Evolutionary conservation across 2,113 vertebrate species (phyloP).

Genomic region (Zapornia atra): DNA sequence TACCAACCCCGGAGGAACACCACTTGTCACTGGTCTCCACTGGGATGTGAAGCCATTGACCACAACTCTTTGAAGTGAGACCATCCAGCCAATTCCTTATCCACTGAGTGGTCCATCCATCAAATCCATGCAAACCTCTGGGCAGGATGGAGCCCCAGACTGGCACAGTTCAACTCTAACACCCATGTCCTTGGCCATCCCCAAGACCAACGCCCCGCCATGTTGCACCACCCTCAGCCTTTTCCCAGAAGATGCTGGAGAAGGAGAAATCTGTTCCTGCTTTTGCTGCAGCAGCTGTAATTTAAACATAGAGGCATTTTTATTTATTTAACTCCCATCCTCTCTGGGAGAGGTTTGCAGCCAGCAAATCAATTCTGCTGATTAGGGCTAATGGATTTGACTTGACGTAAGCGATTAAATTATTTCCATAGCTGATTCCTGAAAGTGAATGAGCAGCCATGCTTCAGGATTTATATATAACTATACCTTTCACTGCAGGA

Average conservation of each 20-base stretch:
- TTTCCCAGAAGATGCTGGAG: neutral
- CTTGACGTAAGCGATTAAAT: neutral
- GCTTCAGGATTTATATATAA: neutral
- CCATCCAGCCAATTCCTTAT: no score
- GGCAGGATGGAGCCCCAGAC: neutral
- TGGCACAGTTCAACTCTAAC: neutral
- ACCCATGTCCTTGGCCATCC: neutral
- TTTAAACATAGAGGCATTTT: neutral
- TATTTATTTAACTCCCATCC: neutral
- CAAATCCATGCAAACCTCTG: neutral
- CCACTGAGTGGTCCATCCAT: no score
- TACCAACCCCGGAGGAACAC: no score
- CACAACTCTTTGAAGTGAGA: no score
- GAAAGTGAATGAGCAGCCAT: neutral
- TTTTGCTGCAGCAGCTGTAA: neutral
- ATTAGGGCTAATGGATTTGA: slow-evolving; percentile 30
- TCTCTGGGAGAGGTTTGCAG: neutral
- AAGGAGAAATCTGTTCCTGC: neutral
- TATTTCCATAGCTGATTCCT: neutral
- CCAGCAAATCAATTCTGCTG: neutral
- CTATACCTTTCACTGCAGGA: neutral
- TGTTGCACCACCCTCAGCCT: neutral
- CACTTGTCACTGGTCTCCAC: no score
- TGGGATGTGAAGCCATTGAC: no score
- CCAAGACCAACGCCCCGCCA: rapidly evolving